Conservation (phyloP, 2,888 invertebrate genomes). For the Dasysyrphus albostriatus region DNA sequence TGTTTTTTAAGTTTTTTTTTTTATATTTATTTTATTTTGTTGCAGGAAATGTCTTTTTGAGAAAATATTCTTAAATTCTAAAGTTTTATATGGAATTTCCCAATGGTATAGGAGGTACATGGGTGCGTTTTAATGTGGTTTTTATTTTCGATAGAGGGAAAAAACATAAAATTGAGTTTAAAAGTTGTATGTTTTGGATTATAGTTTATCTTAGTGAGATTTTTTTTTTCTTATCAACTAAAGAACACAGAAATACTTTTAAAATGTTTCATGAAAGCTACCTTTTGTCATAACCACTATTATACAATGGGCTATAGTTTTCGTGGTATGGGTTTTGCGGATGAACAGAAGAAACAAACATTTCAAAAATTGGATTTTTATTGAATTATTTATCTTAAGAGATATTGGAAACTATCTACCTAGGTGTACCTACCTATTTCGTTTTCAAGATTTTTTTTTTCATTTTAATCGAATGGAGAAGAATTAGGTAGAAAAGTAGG, state of each 20-base stretch:
- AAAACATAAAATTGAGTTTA: conserved; percentile 6
- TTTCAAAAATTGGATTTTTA: background rate
- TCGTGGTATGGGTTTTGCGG: background rate
- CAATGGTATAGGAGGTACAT: background rate
- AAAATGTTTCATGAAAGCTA: conserved; percentile 16
- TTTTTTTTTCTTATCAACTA: conserved; percentile 4
- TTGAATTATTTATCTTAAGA: background rate
- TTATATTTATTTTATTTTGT: conserved; percentile 31
- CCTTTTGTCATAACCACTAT: background rate
- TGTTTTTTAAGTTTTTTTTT: conserved; percentile 6
- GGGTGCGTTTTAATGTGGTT: background rate
- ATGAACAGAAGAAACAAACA: background rate
- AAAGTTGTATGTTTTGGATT: conserved; percentile 11
- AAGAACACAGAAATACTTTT: conserved; percentile 63
- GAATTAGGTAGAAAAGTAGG: too few relatives aligned
- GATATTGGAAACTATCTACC: background rate
- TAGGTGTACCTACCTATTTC: too few relatives aligned
- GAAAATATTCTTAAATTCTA: conserved; percentile 41
- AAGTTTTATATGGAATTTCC: conserved; percentile 6
- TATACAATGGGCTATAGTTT: background rate
- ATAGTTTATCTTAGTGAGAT: conserved; percentile 27
- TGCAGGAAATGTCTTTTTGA: conserved; percentile 40
- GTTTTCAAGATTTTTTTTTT: too few relatives aligned
- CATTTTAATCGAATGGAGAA: too few relatives aligned
- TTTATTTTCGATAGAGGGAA: background rate